Base-by-base conservation (phyloP, 2,113 vertebrate genomes). In the Leptosomus discolor region DNA sequence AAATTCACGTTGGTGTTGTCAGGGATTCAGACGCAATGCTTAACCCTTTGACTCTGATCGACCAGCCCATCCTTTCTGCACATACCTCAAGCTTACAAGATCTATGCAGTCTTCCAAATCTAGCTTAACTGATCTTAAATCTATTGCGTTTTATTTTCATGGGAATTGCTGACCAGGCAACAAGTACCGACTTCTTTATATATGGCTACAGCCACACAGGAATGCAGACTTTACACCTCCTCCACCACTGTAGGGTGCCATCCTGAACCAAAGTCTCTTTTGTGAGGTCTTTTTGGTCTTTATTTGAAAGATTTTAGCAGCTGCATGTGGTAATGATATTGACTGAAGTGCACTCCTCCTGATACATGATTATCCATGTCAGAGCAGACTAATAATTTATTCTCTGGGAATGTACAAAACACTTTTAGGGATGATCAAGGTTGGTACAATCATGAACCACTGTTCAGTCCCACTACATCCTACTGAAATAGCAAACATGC, bases 181-280 rank as follows among this genome's bases (percentile, higher is more conserved):
- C 17, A 29, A 39, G 46, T 29, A 37, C 2, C 3, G 46, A 63
- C 26, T 54, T 70, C 14, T 43, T 58, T 58, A 37, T 39, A 16
- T 14, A 17, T 4, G 8, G 32, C 43, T 22, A 50, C 18, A 85
- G 60, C 6, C n/a, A 46, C 7, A n/a, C 0, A 1, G 3, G 5
- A 41, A 61, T 26, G 15, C 6, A 53, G 51, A 30, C 12, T 43
- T 81, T 11, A 1, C 30, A 54, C 14, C 32, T 81, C 24, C 61
- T 69, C 32, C 53, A 3, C 29, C 0, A 2, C 37, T 30, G 21
- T 0, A 45, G 10, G 7, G 20, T 45, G 56, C 24, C 34, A 39
- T 20, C 15, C 70, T 63, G 39, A 85, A 78, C 16, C 2, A 2
- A 64, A 64, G 11, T 5, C 11, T 56, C 18, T 43, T 73, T 46